Conservation (phyloP, 2,888 invertebrate genomes). For the Polymixis flavicincta region DNA sequence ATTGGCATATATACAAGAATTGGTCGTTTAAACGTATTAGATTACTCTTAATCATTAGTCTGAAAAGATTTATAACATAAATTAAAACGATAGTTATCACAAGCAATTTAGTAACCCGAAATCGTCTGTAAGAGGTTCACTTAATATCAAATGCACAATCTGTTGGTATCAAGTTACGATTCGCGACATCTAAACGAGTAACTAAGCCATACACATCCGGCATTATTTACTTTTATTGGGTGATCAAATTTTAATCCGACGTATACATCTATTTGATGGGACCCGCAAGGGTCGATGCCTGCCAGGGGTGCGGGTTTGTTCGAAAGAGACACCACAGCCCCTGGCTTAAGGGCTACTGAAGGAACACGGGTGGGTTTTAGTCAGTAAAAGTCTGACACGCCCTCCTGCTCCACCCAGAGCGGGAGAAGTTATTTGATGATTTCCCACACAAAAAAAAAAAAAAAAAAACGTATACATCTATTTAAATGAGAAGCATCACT, state of each 20-base stretch:
- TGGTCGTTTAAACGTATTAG: too few species aligned
- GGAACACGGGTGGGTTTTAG: too few species aligned
- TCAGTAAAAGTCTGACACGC: too few species aligned
- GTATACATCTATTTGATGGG: not conserved
- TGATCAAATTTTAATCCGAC: not conserved
- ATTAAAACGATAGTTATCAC: not conserved
- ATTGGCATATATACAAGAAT: too few species aligned
- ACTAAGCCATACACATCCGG: not conserved
- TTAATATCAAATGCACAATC: conserved; percentile 19
- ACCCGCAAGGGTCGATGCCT: too few species aligned
- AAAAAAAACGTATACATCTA: too few species aligned
- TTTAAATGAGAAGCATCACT: not conserved
- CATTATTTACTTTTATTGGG: conserved; percentile 16
- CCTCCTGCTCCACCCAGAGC: too few species aligned
- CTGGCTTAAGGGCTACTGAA: too few species aligned
- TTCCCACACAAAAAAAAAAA: too few species aligned
- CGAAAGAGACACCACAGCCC: too few species aligned
- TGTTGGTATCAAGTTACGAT: conserved; percentile 14
- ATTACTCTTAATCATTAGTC: not conserved
- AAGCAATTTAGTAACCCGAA: conserved; percentile 5
- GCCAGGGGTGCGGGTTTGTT: too few species aligned
- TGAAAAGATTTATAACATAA: not conserved
- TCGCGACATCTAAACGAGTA: conserved; percentile 22
- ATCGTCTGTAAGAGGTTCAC: not conserved
- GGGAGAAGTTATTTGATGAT: too few species aligned